A percentile compares a stretch with the other conserved stretches of the same genome.
Conservation (phyloP, 2,113 vertebrate genomes). For the Ibidorhyncha struthersii region DNA sequence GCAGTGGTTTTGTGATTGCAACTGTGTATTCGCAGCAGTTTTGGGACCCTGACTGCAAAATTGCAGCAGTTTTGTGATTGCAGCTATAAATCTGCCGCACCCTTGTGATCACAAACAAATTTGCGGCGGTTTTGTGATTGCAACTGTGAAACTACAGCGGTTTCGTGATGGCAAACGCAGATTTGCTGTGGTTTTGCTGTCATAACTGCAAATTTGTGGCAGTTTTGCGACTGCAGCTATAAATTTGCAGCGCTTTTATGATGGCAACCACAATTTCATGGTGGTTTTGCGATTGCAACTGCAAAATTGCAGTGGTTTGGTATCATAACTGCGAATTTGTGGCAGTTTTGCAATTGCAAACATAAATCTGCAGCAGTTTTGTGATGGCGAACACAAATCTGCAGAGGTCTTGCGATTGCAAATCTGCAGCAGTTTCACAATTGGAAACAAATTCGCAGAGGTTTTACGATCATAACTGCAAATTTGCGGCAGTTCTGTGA, state of each 20-base stretch:
- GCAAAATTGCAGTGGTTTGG: too few relatives aligned
- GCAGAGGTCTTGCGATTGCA: rapidly evolving
- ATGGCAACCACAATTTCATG: not conserved
- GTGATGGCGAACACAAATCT: rapidly evolving
- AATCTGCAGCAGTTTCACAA: rapidly evolving
- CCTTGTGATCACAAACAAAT: not conserved
- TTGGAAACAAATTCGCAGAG: rapidly evolving
- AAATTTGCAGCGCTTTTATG: too few relatives aligned
- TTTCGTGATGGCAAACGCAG: too few relatives aligned
- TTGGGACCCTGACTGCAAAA: too few relatives aligned
- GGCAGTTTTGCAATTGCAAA: too few relatives aligned
- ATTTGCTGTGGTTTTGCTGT: too few relatives aligned
- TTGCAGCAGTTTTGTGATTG: rapidly evolving
- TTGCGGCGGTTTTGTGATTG: not conserved
- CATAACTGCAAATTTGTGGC: rapidly evolving
- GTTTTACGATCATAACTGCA: rapidly evolving
- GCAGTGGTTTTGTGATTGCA: not conserved
- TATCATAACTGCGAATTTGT: too few relatives aligned
- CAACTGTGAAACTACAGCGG: rapidly evolving
- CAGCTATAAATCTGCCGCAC: rapidly evolving
- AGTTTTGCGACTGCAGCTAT: too few relatives aligned
- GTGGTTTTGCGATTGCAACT: too few relatives aligned
- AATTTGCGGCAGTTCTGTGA: rapidly evolving
- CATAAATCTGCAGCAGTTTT: not conserved
- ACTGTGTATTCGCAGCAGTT: too few relatives aligned